Percentiles rank a stretch among this genome's conserved stretches.
Evolutionary conservation across 2,113 vertebrate genomes (phyloP).

Genomic region (Nannospalax galili): DNA sequence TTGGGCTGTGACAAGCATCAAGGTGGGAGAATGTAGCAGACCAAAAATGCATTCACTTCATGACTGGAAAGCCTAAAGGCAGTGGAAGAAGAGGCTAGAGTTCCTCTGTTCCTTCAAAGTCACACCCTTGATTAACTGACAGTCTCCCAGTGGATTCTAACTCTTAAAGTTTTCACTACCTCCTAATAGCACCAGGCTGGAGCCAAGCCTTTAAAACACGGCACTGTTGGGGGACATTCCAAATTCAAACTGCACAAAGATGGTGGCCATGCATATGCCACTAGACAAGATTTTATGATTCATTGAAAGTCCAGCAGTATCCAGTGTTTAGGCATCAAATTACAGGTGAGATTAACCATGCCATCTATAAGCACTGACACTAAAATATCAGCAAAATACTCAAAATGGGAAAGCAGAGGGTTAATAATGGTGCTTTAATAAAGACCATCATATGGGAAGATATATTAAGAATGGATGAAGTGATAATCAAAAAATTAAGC

Average conservation of each 20-base stretch:
- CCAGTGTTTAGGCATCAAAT: not conserved
- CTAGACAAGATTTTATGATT: not conserved
- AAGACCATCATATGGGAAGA: not conserved
- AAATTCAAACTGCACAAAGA: not conserved
- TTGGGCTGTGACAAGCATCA: not conserved
- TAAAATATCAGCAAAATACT: slow-evolving; percentile 27
- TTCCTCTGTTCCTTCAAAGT: not conserved
- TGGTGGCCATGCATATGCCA: not conserved
- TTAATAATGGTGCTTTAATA: not conserved
- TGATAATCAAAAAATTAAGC: too few relatives aligned
- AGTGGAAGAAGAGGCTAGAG: not conserved
- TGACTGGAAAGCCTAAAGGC: not conserved
- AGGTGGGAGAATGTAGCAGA: not conserved
- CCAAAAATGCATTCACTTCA: not conserved
- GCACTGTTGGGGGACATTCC: not conserved
- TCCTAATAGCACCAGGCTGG: not conserved
- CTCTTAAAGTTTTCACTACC: not conserved
- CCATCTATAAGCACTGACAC: not conserved
- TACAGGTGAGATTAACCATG: not conserved
- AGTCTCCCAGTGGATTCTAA: not conserved
- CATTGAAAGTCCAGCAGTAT: not conserved
- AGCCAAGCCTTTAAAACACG: not conserved
- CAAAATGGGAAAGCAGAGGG: not conserved
- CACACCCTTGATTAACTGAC: not conserved
- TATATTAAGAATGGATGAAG: not conserved